These are phyloP conservation scores for Neogobius melanostomus DNA, from an alignment of 2,113 vertebrate species.

Conservation along the genomic window DNA sequence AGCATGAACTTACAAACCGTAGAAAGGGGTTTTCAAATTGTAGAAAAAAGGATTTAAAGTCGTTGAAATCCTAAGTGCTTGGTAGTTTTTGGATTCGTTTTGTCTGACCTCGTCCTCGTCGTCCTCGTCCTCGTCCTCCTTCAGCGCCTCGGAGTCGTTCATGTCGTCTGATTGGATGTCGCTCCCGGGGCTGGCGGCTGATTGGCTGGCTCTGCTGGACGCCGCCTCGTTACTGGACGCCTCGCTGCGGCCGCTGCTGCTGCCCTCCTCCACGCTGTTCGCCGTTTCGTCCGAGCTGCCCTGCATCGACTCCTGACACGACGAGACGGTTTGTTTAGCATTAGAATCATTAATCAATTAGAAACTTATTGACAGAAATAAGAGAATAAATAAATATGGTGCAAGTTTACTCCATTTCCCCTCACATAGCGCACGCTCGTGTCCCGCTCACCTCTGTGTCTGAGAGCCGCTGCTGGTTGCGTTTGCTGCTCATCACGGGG, in stretches of 20 bases:
- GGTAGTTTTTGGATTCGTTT: too few relatives aligned
- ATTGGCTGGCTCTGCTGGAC: slow-evolving; percentile 93
- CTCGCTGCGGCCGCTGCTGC: slow-evolving; percentile 94
- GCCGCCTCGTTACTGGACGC: slow-evolving; percentile 96
- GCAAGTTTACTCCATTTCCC: too few relatives aligned
- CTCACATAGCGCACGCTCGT: too few relatives aligned
- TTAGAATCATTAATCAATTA: too few relatives aligned
- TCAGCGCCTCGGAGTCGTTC: slow-evolving; percentile 93
- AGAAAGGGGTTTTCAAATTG: too few relatives aligned
- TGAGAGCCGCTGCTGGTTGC: slow-evolving; percentile 91
- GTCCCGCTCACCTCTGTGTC: slow-evolving; percentile 88
- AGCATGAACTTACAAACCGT: too few relatives aligned
- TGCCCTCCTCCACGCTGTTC: slow-evolving; percentile 98
- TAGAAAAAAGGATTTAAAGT: too few relatives aligned
- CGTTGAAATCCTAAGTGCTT: too few relatives aligned
- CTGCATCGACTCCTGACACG: slow-evolving; percentile 94
- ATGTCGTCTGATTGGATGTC: slow-evolving; percentile 97
- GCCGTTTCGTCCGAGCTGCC: slow-evolving; percentile 98
- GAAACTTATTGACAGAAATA: too few relatives aligned
- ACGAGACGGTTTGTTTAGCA: too few relatives aligned
- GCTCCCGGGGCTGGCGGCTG: slow-evolving; percentile 94
- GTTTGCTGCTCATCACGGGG: slow-evolving; percentile 90
- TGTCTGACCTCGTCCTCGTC: slow-evolving; percentile 74
- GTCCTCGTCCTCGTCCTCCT: slow-evolving; percentile 94
- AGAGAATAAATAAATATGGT: background rate